Conservation (phyloP, 2,113 vertebrate species). For the Dipodomys spectabilis region DNA sequence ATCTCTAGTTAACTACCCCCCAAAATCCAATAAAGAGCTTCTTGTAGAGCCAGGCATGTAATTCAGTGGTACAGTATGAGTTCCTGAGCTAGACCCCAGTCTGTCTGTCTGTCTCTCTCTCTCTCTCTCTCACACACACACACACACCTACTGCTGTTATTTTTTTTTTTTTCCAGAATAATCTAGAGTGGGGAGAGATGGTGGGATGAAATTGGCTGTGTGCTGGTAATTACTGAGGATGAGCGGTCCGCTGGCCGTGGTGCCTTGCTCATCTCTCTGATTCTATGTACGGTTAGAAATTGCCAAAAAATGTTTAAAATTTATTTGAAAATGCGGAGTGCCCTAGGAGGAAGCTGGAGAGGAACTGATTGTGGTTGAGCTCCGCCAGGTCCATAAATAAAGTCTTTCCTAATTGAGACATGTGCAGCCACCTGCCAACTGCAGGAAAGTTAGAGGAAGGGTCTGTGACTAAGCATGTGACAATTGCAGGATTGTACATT, state of each 20-base stretch:
- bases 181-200: not conserved
- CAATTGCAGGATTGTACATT: too few species aligned
- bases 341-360: conserved; percentile 30
- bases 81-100: too few species aligned
- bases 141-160: too few species aligned
- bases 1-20: too few species aligned
- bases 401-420: conserved; percentile 44
- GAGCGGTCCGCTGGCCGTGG: too few species aligned
- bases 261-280: not conserved
- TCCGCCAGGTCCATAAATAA: conserved; percentile 3
- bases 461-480: not conserved
- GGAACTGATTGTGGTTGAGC: conserved; percentile 5
- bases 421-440: conserved; percentile 2
- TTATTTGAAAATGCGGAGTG: conserved; percentile 28
- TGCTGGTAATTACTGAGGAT: too few species aligned
- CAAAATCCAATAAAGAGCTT: too few species aligned
- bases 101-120: too few species aligned
- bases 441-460: not conserved
- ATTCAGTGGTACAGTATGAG: too few species aligned
- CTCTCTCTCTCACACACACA: too few species aligned
- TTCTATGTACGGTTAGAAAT: conserved; percentile 34
- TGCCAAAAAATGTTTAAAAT: not conserved
- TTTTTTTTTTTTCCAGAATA: not conserved
- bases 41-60: too few species aligned
- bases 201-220: too few species aligned